Evolutionary conservation across 1,140 invertebrate genomes (phyloP), one percentile per base, ranked within the genome.

Genomic region (Proales similis): DNA sequence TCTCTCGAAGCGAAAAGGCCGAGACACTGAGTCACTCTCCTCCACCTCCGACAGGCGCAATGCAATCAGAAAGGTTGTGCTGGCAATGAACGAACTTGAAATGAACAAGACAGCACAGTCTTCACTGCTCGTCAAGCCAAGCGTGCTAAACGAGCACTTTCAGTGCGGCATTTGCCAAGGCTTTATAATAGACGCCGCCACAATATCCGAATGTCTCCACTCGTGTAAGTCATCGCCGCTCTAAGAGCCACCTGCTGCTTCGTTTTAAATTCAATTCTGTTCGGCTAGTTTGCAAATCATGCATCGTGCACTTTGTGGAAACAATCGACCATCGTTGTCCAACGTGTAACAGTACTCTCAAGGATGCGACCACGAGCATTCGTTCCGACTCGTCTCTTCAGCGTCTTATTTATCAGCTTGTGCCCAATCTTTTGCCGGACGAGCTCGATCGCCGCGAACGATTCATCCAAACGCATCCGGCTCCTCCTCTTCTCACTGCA

Each of bases 161-260:
- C 51, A 57, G 27, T 79, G 77, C 68, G 67, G 66, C 2, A 48
- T 78, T 4, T 78, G 77, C 67, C 68, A 73, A 39, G 78, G 78
- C 4, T 79, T 78, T 65, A 67, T 78, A 17, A 71, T 78, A 63
- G 75, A 79, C 62, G 77, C 78, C 11, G 73, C 73, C 2, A 79
- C 78, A 7, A 75, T 79, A n/a, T 74, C 75, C 33, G 78, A 79
- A 53, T 79, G 78, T 65, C 69, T 79, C 66, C 78, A 79, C 66
- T 76, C 77, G 7, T 79, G 78, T 64, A 79, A 79, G 64, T 57
- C 51, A 11, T 57, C n/a, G n/a, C n/a, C n/a, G n/a, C n/a, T n/a
- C n/a, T n/a, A n/a, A n/a, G n/a, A n/a, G n/a, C n/a, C n/a, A n/a
- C n/a, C n/a, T n/a, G n/a, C n/a, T n/a, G n/a, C n/a, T n/a, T n/a